phyloP scores from a whole-genome alignment of 1,140 invertebrate species.

The Phymastichus coffea region DNA sequence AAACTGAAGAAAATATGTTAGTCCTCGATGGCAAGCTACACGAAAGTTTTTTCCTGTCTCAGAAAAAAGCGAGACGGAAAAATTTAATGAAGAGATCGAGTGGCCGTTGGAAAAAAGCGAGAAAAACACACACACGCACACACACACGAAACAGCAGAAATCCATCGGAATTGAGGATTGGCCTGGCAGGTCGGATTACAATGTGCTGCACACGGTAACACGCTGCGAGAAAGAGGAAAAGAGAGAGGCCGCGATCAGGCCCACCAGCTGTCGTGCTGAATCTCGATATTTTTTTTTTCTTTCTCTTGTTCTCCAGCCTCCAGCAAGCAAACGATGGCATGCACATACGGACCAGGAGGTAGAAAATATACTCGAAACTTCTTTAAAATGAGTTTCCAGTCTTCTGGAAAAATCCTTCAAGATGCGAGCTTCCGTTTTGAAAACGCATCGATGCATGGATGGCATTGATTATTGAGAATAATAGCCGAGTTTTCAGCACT shows the following conservation, averaged over 20 bases:
- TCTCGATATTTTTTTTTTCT: constrained; percentile 29
- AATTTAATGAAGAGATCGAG: constrained; percentile 9
- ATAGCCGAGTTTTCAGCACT: too few species aligned
- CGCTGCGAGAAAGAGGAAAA: not conserved
- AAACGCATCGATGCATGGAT: too few species aligned
- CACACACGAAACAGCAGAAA: not conserved
- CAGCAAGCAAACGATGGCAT: too few species aligned
- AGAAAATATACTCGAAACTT: too few species aligned
- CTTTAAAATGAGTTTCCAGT: too few species aligned
- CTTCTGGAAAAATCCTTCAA: too few species aligned
- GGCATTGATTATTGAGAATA: too few species aligned
- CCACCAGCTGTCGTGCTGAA: constrained; percentile 32
- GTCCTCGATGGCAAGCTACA: too few species aligned
- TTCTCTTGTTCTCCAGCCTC: constrained; percentile 6
- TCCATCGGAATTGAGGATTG: not conserved
- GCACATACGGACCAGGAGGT: not conserved
- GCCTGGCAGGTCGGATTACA: constrained; percentile 4
- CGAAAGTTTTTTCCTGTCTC: not conserved
- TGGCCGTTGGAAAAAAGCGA: constrained; percentile 4
- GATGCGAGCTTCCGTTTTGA: too few species aligned
- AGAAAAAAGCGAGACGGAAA: constrained; percentile 4
- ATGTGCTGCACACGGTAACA: not conserved
- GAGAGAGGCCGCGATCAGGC: constrained; percentile 16
- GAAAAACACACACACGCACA: not conserved
- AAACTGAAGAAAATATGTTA: too few species aligned